Evolutionary conservation across 2,113 vertebrate genomes (phyloP).

Genomic region (Agapornis roseicollis): DNA sequence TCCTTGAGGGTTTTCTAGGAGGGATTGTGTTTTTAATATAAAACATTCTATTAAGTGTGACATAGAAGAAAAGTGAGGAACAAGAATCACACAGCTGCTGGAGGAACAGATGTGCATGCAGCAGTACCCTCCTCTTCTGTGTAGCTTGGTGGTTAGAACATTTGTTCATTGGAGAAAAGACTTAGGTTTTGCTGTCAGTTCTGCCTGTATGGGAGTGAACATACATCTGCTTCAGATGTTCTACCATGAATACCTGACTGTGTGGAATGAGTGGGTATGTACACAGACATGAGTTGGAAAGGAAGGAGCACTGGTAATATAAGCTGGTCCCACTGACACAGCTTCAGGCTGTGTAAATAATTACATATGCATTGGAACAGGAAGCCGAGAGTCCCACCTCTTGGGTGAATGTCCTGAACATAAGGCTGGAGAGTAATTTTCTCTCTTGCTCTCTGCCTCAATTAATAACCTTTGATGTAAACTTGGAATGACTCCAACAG

Average conservation of each 20-base stretch:
- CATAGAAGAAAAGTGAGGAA: background rate
- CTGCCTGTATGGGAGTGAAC: background rate
- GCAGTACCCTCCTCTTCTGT: background rate
- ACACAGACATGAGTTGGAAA: background rate
- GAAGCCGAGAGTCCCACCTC: background rate
- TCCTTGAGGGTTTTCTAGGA: background rate
- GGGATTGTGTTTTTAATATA: background rate
- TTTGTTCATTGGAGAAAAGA: background rate
- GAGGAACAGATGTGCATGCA: background rate
- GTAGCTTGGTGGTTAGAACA: background rate
- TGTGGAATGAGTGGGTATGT: background rate
- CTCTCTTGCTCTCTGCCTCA: background rate
- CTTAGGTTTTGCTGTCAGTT: background rate
- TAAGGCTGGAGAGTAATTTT: conserved; percentile 10
- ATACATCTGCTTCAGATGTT: background rate
- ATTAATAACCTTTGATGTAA: background rate
- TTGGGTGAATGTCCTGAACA: background rate
- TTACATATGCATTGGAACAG: background rate
- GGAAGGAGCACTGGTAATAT: background rate
- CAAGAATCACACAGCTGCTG: background rate
- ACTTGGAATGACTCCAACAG: background rate
- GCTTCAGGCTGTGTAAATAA: background rate
- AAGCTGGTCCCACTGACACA: background rate
- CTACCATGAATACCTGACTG: background rate
- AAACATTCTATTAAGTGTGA: background rate